Conservation (phyloP, 2,113 vertebrate genomes). For the Telmatochromis brachygnathus region DNA sequence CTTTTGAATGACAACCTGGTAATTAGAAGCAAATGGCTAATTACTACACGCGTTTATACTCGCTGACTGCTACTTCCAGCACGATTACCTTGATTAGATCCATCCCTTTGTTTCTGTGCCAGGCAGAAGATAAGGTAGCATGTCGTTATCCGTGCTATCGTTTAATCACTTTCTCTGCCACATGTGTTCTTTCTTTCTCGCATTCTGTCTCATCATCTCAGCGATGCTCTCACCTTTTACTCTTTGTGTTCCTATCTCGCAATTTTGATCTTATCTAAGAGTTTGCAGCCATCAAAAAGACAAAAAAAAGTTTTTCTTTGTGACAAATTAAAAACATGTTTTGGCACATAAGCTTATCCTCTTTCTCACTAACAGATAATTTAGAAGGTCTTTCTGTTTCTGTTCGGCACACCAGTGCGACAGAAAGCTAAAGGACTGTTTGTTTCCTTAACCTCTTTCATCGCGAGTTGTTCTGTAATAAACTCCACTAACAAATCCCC, state of each 20-base stretch:
- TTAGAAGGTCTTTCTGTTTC: background rate
- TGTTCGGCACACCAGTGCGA: fast-evolving
- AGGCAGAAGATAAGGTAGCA: background rate
- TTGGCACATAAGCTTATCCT: background rate
- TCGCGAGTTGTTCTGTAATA: background rate
- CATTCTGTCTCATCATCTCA: background rate
- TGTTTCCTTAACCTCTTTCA: background rate
- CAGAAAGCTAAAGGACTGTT: background rate
- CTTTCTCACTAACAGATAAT: background rate
- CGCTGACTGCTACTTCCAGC: background rate
- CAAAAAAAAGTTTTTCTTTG: background rate
- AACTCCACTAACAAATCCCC: background rate
- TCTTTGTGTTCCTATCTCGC: background rate
- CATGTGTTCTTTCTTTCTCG: background rate
- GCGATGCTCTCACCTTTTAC: background rate
- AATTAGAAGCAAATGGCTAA: slow-evolving; percentile 10
- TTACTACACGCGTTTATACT: background rate
- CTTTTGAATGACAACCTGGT: background rate
- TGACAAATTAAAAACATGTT: background rate
- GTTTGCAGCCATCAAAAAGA: background rate
- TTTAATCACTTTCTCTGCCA: background rate
- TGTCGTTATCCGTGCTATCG: background rate
- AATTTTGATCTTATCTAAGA: background rate
- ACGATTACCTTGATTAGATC: slow-evolving; percentile 8
- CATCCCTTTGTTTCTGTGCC: background rate